Conservation (phyloP, 2,113 vertebrate genomes). For the Electrona antarctica region DNA sequence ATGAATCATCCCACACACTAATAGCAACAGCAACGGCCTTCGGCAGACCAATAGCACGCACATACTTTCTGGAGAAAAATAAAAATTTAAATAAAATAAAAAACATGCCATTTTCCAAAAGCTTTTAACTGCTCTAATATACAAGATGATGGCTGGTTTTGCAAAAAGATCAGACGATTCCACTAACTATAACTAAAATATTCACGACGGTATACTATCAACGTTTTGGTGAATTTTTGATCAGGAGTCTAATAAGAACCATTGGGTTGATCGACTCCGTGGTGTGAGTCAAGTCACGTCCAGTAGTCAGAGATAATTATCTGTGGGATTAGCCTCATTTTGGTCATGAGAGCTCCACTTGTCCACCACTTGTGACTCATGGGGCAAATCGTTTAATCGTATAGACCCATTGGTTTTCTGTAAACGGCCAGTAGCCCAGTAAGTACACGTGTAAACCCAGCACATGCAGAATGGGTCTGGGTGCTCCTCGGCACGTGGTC, state of each 20-base stretch:
- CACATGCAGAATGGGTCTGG: not conserved
- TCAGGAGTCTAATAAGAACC: not conserved
- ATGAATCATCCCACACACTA: constrained; percentile 60
- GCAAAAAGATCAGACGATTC: constrained; percentile 4
- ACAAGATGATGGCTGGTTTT: not conserved
- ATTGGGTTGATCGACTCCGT: constrained; percentile 16
- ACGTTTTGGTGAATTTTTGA: not conserved
- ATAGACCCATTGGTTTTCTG: constrained; percentile 48
- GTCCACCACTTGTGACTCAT: constrained; percentile 44
- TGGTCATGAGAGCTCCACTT: constrained; percentile 57
- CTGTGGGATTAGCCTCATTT: constrained; percentile 66
- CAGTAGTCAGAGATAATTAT: constrained; percentile 72
- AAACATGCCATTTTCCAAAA: constrained; percentile 42
- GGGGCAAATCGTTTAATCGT: constrained; percentile 56
- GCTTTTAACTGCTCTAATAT: not conserved
- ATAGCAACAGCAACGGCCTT: constrained; percentile 40
- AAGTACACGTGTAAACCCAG: not conserved
- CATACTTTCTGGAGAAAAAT: constrained; percentile 56
- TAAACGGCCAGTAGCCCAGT: constrained; percentile 33
- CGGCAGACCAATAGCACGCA: constrained; percentile 48
- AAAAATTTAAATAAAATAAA: constrained; percentile 21
- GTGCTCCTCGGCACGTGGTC: not conserved
- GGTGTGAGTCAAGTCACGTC: constrained; percentile 38
- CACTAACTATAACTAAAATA: constrained; percentile 6
- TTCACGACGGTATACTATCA: not conserved